Percentiles rank a stretch among this genome's conserved stretches.
These are phyloP conservation scores for Rana temporaria DNA, from an alignment of 2,113 vertebrate genomes.

Conservation along the genomic window DNA sequence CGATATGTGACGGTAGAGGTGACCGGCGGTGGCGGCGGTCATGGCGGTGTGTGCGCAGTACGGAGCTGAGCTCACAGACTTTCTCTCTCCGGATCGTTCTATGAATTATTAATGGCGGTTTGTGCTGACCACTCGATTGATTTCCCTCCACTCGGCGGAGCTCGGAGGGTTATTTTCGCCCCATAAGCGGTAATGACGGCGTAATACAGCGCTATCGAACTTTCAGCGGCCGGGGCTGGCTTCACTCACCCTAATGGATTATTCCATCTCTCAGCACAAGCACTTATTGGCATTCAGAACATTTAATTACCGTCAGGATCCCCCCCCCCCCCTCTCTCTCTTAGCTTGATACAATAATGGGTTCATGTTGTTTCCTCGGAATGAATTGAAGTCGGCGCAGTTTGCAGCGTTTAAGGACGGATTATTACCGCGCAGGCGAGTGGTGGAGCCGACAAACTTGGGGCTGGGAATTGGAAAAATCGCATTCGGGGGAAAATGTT, in stretches of 20 bases:
- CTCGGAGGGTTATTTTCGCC: constrained; percentile 41
- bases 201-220: constrained; percentile 50
- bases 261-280: constrained; percentile 31
- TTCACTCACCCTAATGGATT: constrained; percentile 53
- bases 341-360: not conserved
- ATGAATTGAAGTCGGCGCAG: not conserved
- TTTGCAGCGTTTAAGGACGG: no score
- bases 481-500: no score
- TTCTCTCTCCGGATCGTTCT: not conserved
- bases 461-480: no score
- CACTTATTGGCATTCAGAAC: constrained; percentile 46
- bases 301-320: constrained; percentile 24
- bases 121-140: constrained; percentile 53
- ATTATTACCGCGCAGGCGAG: no score
- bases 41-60: no score
- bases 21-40: no score
- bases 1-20: no score
- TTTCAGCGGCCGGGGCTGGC: constrained; percentile 34
- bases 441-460: no score
- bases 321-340: constrained; percentile 41
- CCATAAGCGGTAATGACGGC: constrained; percentile 44
- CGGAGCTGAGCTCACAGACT: no score
- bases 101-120: constrained; percentile 22
- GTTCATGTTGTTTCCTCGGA: constrained; percentile 7
- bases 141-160: constrained; percentile 24